Base-by-base conservation (phyloP, 1,140 invertebrate species). In the Anadara kagoshimensis region DNA sequence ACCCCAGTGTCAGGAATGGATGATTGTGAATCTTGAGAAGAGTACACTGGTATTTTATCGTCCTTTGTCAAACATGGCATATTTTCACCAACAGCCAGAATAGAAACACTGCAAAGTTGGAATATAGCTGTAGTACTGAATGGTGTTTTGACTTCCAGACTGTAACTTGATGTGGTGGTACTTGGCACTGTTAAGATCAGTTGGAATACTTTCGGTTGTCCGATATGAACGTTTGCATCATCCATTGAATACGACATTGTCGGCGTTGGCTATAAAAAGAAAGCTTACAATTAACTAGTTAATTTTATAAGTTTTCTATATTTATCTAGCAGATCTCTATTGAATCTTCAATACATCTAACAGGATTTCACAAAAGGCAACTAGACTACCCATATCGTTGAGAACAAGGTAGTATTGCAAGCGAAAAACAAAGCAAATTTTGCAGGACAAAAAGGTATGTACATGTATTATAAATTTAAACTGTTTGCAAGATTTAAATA, bases 11-110 rank as follows among this genome's bases (percentile, higher is more conserved):
- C 61, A n/a, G 73, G 24, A 36, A 61, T 20, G 5, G 41, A n/a
- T 2, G 54, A 36, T 1, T 47, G 57, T 7, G 26, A 16, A 0
- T 41, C 58, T 24, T 59, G 61, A 26, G 69, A 45, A 12, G 24
- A 29, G 43, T 76, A 76, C 0, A 59, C 26, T 5, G 71, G 45
- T 16, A 47, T 62, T 20, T 75, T 65, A 14, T 65, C 57, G 14
- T 12, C 45, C 51, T 45, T 53, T 41, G 69, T 58, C 12, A 72
- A 36, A 58, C 79, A 81, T 7, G 79, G 79, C 69, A 81, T 72
- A 53, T 81, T 78, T 54, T 56, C 53, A 26, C 79, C 79, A 18
- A 69, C 47, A 41, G 61, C 29, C 24, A 53, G 29, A 0, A 81
- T 61, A 14, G 44, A 47, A 14, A 81, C 59, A 24, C 44, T 69